Base-by-base conservation (phyloP, 2,888 invertebrate genomes). In the Thecocarcelia acutangulata region DNA sequence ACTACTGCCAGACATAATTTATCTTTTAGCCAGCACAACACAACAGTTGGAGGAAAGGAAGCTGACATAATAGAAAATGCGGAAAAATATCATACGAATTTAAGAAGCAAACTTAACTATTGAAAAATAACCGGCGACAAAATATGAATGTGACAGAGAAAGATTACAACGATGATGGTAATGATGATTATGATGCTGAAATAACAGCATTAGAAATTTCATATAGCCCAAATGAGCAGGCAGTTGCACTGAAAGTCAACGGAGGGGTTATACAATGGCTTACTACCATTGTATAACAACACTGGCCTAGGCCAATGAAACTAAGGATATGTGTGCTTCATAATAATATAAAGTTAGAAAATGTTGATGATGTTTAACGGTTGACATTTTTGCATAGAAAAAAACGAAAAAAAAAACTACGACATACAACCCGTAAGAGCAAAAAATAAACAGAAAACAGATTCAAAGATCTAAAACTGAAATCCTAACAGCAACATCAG, bases 101-200 rank as follows among this genome's bases (percentile, higher is more conserved):
- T 46, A 78, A 73, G 52, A 59, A 59, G 58, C 64, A 73, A 78
- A 73, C n/a, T 28, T 61, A 44, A 66, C 74, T 66, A 78, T 82
- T 66, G 82, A 82, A 78, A 75, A 70, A 82, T 70, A 78, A 78
- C 74, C 74, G 78, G 78, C 78, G 78, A 82, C 78, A 70, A 82
- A 82, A 78, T 78, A 82, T 82, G 82, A 82, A 78, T 75, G 54
- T 82, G 82, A 82, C 82, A 82, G 70, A 61, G 78, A 82, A 82
- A 78, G 82, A 82, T 78, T 82, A 75, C 74, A 64, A 33, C 24
- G 74, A 59, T 58, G 69, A 74, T 58, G 70, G 24, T 44, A 37
- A 72, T 21, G 58, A 70, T 54, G 70, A 48, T 73, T 37, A 61
- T 69, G 72, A 21, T 58, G 73, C n/a, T 73, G 68, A 54, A 64